Evolutionary conservation across 2,888 invertebrate species (phyloP).

Genomic region (Scotopteryx bipunctaria): DNA sequence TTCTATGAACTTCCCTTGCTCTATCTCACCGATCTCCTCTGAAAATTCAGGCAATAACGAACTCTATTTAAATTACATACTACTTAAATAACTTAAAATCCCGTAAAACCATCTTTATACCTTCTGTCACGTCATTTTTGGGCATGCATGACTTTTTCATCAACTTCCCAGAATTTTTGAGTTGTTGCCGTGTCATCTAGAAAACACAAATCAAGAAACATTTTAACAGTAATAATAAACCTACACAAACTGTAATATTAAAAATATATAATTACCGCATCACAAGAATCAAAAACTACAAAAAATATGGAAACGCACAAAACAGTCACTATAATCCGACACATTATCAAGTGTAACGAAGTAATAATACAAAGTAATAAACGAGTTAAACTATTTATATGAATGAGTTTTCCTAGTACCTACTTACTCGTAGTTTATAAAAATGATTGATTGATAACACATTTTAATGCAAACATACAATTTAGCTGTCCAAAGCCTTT

Average conservation of each 20-base stretch:
- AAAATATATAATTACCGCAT: conserved; percentile 52
- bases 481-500: conserved; percentile 30
- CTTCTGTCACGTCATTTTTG: conserved; percentile 84
- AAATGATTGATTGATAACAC: conserved; percentile 55
- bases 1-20: conserved; percentile 71
- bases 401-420: conserved; percentile 37
- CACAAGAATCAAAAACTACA: conserved; percentile 36
- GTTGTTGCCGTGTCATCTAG: conserved; percentile 82
- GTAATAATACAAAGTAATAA: conserved; percentile 34
- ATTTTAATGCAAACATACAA: conserved; percentile 42
- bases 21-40: conserved; percentile 71
- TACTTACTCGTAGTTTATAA: too few relatives aligned
- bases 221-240: background rate
- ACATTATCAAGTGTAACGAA: conserved; percentile 40
- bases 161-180: conserved; percentile 84
- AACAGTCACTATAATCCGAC: conserved; percentile 34
- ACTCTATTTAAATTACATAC: too few relatives aligned
- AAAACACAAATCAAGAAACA: conserved; percentile 1
- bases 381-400: conserved; percentile 45
- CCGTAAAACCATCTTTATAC: conserved; percentile 54
- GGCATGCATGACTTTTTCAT: conserved; percentile 86
- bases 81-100: background rate
- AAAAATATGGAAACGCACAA: conserved; percentile 29
- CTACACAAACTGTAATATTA: too few relatives aligned
- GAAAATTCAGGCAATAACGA: conserved; percentile 30